Conservation (phyloP, 2,888 invertebrate species). For the Liodrosophila aerea region DNA sequence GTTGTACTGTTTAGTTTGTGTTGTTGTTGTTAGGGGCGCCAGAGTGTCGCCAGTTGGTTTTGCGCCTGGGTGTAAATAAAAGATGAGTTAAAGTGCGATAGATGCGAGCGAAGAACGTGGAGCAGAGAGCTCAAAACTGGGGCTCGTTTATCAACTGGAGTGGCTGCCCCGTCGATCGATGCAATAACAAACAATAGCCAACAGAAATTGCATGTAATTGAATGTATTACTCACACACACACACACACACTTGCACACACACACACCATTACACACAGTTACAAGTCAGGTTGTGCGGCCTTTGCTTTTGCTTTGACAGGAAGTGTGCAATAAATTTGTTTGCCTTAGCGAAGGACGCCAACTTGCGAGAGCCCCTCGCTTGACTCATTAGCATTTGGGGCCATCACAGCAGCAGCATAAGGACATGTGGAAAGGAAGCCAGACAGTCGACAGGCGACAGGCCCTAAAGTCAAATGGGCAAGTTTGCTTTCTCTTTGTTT, state of each 20-base stretch:
- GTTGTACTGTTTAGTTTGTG: constrained; percentile 31
- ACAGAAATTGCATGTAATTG: constrained; percentile 68
- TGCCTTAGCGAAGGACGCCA: constrained; percentile 42
- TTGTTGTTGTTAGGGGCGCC: constrained; percentile 53
- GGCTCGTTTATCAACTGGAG: constrained; percentile 39
- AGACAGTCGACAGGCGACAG: constrained; percentile 48
- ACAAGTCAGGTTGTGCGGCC: constrained; percentile 28
- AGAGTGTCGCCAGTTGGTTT: constrained; percentile 51
- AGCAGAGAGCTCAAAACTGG: constrained; percentile 47
- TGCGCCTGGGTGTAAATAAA: constrained; percentile 44
- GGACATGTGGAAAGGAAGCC: constrained; percentile 58
- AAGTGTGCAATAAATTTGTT: constrained; percentile 68
- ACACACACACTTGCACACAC: constrained; percentile 3
- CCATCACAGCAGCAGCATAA: constrained; percentile 56
- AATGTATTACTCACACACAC: constrained; percentile 41
- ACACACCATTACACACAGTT: not conserved
- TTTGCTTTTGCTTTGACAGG: constrained; percentile 48
- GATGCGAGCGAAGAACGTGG: constrained; percentile 26
- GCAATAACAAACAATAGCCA: constrained; percentile 57
- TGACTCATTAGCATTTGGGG: constrained; percentile 73
- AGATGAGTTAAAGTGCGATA: constrained; percentile 60
- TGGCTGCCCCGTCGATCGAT: constrained; percentile 55
- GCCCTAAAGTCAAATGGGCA: constrained; percentile 43
- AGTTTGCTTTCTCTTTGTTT: constrained; percentile 28
- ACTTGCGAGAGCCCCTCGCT: constrained; percentile 2